These are phyloP conservation scores for Pectinophora gossypiella DNA, from an alignment of 1,140 invertebrate genomes.

Conservation along the genomic window DNA sequence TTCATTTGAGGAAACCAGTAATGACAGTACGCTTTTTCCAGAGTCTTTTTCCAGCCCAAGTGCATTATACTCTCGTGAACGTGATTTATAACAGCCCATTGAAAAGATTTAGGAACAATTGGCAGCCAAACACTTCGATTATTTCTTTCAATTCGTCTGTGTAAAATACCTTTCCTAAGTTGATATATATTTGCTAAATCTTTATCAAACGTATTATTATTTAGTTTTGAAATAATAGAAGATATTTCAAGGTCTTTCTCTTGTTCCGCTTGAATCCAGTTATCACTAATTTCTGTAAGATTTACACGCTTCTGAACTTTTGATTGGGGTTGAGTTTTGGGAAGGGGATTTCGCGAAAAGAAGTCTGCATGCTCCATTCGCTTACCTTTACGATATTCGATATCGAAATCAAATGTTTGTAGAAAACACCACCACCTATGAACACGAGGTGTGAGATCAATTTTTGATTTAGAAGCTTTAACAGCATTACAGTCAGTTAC, in stretches of 20 bases:
- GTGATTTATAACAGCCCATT: conserved; percentile 33
- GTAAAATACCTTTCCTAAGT: neutral
- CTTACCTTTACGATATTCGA: neutral
- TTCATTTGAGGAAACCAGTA: conserved; percentile 2
- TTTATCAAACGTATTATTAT: neutral
- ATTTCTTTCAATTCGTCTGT: conserved; percentile 1
- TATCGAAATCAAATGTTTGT: conserved; percentile 2
- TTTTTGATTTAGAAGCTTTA: neutral
- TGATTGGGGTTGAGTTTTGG: conserved; percentile 4
- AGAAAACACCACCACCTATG: too few relatives aligned
- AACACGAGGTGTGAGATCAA: too few relatives aligned
- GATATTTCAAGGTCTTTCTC: conserved; percentile 1
- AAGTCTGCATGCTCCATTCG: conserved; percentile 24
- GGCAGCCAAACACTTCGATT: conserved; percentile 18
- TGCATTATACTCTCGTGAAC: too few relatives aligned
- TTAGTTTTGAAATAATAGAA: neutral
- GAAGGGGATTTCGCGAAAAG: conserved; percentile 1
- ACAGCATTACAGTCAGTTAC: conserved; percentile 17
- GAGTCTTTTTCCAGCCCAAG: conserved; percentile 6
- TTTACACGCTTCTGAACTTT: conserved; percentile 12
- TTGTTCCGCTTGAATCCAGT: conserved; percentile 2
- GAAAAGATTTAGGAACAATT: conserved; percentile 27
- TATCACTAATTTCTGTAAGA: conserved; percentile 4
- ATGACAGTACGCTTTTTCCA: conserved; percentile 4
- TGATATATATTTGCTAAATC: neutral